A percentile compares a stretch with the other conserved stretches of the same genome.
phyloP scores from a whole-genome alignment of 2,888 invertebrate genomes.

The Heliconius sara region DNA sequence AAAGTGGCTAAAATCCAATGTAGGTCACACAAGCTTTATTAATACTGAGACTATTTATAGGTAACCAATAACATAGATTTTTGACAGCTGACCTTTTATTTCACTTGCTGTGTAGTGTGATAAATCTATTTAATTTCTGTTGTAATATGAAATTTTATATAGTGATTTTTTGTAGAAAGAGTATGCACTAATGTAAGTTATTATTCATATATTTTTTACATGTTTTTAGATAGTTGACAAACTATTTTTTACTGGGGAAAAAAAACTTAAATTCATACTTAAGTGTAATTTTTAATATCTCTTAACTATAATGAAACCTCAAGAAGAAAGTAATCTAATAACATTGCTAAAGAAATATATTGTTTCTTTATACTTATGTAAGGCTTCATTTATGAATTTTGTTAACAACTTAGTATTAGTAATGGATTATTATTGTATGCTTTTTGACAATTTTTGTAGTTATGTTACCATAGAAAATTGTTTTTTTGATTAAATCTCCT shows the following conservation, averaged over 20 bases:
- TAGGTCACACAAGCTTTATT: constrained; percentile 23
- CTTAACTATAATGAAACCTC: constrained; percentile 8
- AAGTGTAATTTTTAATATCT: neutral
- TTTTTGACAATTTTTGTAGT: neutral
- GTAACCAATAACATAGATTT: constrained; percentile 24
- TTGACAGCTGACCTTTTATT: constrained; percentile 22
- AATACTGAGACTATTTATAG: constrained; percentile 22
- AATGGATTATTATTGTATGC: neutral
- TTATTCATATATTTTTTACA: neutral
- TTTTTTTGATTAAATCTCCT: too few relatives aligned
- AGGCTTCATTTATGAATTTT: constrained; percentile 33
- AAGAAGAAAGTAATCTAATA: constrained; percentile 36
- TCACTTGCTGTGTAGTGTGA: neutral
- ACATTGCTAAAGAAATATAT: constrained; percentile 24
- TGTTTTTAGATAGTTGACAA: neutral
- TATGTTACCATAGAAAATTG: too few relatives aligned
- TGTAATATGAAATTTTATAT: neutral
- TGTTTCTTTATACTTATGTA: constrained; percentile 26
- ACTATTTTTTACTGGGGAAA: neutral
- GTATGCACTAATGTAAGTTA: neutral
- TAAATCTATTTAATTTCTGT: neutral
- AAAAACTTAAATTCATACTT: neutral
- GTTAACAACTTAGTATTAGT: neutral
- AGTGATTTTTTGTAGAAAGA: neutral
- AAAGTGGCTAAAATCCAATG: constrained; percentile 18